Conservation (phyloP, 2,888 invertebrate species). For the Toxonevra muliebris region DNA sequence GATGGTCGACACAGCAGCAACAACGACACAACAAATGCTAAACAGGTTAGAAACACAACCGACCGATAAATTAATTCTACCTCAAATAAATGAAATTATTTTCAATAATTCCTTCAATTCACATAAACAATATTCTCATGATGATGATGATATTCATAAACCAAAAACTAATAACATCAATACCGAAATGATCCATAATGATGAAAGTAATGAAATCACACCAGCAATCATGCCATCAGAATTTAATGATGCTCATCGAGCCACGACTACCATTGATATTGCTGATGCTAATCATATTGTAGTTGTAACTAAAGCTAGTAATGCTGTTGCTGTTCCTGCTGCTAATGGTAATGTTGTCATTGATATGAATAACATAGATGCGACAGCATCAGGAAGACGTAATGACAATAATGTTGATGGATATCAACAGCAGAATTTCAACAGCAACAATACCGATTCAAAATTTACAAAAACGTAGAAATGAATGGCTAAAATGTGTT, state of each 20-base stretch:
- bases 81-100: too few relatives aligned
- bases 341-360: slow-evolving; percentile 46
- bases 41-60: slow-evolving; percentile 76
- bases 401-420: neutral
- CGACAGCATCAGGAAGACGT: neutral
- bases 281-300: neutral
- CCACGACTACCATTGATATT: neutral
- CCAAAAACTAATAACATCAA: slow-evolving; percentile 28
- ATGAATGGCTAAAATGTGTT: slow-evolving; percentile 26
- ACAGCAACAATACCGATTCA: neutral
- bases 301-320: slow-evolving; percentile 3
- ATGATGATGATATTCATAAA: slow-evolving; percentile 17
- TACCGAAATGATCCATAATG: slow-evolving; percentile 14
- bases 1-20: slow-evolving; percentile 78
- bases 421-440: neutral
- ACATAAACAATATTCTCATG: slow-evolving; percentile 14
- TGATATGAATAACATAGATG: slow-evolving; percentile 39
- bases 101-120: slow-evolving; percentile 18
- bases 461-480: neutral
- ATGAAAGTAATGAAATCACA: too few relatives aligned
- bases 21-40: slow-evolving; percentile 21
- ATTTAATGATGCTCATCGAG: too few relatives aligned
- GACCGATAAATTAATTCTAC: slow-evolving; percentile 61
- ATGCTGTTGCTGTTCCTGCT: slow-evolving; percentile 16
- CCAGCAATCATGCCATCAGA: too few relatives aligned